Conservation (phyloP, 2,888 invertebrate genomes). For the Tinea trinotella region DNA sequence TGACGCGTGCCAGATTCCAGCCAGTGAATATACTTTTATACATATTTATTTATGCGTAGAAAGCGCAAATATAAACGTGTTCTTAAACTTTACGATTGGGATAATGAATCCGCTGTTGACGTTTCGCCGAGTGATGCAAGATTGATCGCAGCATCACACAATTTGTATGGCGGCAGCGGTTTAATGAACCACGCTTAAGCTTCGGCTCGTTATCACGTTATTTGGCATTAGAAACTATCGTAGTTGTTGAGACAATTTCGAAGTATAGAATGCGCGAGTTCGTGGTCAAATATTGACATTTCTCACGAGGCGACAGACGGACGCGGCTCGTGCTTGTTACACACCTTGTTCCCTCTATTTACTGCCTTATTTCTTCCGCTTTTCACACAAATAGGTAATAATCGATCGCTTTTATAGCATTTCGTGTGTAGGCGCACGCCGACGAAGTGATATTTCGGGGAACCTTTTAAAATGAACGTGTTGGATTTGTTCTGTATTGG, state of each 20-base stretch:
- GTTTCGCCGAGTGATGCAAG: constrained; percentile 34
- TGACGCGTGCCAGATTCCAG: constrained; percentile 68
- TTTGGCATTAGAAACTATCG: constrained; percentile 65
- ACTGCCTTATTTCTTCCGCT: constrained; percentile 59
- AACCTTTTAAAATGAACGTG: constrained; percentile 50
- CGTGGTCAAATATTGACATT: constrained; percentile 64
- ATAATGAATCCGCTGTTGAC: constrained; percentile 52
- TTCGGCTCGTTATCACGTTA: constrained; percentile 24
- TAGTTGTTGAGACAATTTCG: constrained; percentile 68
- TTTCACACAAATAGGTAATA: constrained; percentile 71
- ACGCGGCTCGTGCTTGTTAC: constrained; percentile 49
- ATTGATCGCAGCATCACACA: neutral
- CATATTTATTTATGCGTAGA: constrained; percentile 67
- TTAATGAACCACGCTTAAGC: neutral
- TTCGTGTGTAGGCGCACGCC: constrained; percentile 48
- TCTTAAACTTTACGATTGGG: constrained; percentile 53
- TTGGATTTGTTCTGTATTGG: constrained; percentile 44
- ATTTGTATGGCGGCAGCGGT: neutral
- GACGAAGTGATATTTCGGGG: constrained; percentile 54
- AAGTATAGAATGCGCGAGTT: constrained; percentile 45
- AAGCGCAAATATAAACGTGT: constrained; percentile 68
- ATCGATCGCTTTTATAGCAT: constrained; percentile 69
- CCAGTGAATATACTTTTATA: constrained; percentile 53
- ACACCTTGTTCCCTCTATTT: constrained; percentile 31
- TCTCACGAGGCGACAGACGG: constrained; percentile 61